Evolutionary conservation across 2,797 vertebrate genomes (phyloP), one percentile per base, ranked within the genome.

Genomic region (Peromyscus nudipes): DNA sequence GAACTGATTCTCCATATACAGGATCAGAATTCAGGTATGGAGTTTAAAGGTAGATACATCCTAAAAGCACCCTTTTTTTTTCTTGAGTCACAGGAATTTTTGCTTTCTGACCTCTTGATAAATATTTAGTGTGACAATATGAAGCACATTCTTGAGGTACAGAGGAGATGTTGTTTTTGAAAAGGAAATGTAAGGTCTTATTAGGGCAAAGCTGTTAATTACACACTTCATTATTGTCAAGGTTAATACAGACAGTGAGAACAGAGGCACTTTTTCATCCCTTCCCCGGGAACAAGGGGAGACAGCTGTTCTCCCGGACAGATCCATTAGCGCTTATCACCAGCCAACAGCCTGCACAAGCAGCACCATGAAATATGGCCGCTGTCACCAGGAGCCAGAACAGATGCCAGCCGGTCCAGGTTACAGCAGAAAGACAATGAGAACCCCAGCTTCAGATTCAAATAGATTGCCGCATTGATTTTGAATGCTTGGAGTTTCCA

Each of bases 251-350:
- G 99, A 98, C 98, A 99, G 98, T 98, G 98, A 98, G 98, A 96
- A n/a, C 93, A 98, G 98, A 98, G 97, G 98, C 98, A 98, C 98
- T 99, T 99, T 99, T 98, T 99, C 99, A 99, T 99, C 97, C 98
- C 97, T 98, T 98, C 83, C 96, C 25, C 94, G 91, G 94, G 98
- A 99, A 99, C 98, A 98, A 98, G 98, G 98, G 98, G 98, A 97
- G 99, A 99, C 99, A 98, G 97, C 97, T 98, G 98, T 98, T 98
- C 96, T 97, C 92, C 40, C n/a, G 96, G 97, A 98, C 98, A 99
- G 99, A 99, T 99, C 99, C 99, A 99, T 99, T 99, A 99, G 97
- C 98, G 99, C 99, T 99, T 99, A 99, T 99, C 99, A 99, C 98
- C 75, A 89, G 98, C 98, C 99, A 98, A 98, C 99, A 99, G 99